Evolutionary conservation across 1,140 invertebrate genomes (phyloP).

Genomic region (Ceratosolen solmsi): DNA sequence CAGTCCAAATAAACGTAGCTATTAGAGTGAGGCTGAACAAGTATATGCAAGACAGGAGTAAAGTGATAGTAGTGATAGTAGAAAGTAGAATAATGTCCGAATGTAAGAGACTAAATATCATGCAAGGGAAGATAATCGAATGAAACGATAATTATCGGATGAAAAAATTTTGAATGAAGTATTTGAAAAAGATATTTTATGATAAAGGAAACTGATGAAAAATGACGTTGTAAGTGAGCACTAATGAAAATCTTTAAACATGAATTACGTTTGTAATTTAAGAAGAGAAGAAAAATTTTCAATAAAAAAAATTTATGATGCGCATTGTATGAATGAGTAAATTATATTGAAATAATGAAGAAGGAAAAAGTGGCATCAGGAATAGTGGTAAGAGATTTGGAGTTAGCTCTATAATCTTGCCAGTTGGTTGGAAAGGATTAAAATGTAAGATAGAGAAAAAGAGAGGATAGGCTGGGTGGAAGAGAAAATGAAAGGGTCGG

Average conservation of each 20-base stretch:
- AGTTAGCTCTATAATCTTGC: neutral
- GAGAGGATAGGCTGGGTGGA: neutral
- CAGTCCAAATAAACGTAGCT: neutral
- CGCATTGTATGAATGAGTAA: constrained; percentile 28
- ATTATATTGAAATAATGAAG: constrained; percentile 9
- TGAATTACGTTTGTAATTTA: constrained; percentile 18
- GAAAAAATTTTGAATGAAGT: neutral
- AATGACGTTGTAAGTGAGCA: too few relatives aligned
- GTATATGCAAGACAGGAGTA: neutral
- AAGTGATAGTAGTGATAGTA: neutral
- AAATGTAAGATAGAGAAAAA: neutral
- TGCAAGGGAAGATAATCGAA: neutral
- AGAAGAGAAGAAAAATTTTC: neutral
- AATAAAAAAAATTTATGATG: neutral
- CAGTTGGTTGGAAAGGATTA: constrained; percentile 5
- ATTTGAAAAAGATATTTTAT: neutral
- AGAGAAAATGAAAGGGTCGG: neutral
- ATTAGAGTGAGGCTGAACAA: neutral
- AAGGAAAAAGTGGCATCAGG: neutral
- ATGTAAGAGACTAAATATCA: neutral
- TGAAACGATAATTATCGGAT: neutral
- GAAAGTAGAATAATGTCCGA: too few relatives aligned
- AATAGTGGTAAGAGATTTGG: constrained; percentile 44
- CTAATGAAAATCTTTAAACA: neutral
- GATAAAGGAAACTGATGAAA: neutral